These are phyloP conservation scores for Sthenelais limicola DNA, from an alignment of 2,888 invertebrate species.

Conservation along the genomic window DNA sequence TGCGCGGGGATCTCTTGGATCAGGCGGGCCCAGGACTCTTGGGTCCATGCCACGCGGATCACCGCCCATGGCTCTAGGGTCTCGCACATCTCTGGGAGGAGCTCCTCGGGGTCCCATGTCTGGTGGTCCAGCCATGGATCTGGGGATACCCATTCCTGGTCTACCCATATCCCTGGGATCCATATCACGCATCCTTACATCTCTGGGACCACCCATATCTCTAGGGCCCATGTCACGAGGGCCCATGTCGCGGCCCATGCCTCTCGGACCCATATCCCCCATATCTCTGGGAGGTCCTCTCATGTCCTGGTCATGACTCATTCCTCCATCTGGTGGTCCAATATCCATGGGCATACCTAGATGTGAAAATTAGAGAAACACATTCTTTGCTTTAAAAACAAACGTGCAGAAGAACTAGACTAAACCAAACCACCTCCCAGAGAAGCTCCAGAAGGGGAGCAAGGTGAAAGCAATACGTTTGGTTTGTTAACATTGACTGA, in stretches of 20 bases:
- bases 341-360: background rate
- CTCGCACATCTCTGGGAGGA: conserved; percentile 14
- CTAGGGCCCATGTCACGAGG: conserved; percentile 39
- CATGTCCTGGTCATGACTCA: background rate
- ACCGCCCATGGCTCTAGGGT: conserved; percentile 15
- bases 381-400: too few relatives aligned
- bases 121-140: conserved; percentile 13
- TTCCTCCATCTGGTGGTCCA: background rate
- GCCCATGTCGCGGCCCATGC: conserved; percentile 23
- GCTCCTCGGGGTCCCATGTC: background rate
- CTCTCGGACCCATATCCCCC: background rate
- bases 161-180: conserved; percentile 29
- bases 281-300: conserved; percentile 1
- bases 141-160: conserved; percentile 28
- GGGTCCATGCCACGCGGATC: conserved; percentile 17
- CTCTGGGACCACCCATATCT: conserved; percentile 40
- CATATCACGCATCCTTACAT: background rate
- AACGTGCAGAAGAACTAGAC: too few relatives aligned
- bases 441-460: too few relatives aligned
- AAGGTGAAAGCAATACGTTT: too few relatives aligned
- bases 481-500: too few relatives aligned
- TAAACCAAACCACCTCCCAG: too few relatives aligned
- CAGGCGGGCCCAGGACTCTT: background rate
- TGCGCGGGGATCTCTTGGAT: background rate
- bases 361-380: too few relatives aligned